Percentiles rank a stretch among this genome's conserved stretches.
These are phyloP conservation scores for Clarias fuscus DNA, from an alignment of 2,797 vertebrate species.

Conservation along the genomic window DNA sequence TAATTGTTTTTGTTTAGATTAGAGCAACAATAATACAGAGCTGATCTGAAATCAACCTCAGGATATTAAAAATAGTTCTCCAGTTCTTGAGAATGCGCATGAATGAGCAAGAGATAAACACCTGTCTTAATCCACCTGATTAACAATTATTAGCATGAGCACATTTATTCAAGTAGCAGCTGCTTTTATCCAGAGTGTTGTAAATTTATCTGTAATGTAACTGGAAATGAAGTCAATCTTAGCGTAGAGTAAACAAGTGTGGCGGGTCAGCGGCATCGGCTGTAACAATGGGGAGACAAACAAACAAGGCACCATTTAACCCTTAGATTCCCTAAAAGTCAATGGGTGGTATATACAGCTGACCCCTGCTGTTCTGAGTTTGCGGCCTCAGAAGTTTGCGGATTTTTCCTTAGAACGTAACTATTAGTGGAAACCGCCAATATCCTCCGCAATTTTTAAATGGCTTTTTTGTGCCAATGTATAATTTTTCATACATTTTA, in stretches of 20 bases:
- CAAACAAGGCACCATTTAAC: not conserved
- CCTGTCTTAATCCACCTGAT: not conserved
- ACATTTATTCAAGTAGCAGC: not conserved
- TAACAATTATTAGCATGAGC: not conserved
- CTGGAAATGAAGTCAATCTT: not conserved
- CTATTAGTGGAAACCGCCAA: not conserved
- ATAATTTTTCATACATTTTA: too few relatives aligned
- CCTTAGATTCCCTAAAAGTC: not conserved
- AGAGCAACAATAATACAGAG: not conserved
- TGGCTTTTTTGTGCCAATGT: too few relatives aligned
- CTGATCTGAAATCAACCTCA: not conserved
- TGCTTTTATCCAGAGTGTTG: not conserved
- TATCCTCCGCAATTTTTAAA: too few relatives aligned
- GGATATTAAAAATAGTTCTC: not conserved
- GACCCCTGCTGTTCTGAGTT: too few relatives aligned
- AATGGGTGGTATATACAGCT: too few relatives aligned
- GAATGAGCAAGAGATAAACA: not conserved
- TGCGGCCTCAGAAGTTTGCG: too few relatives aligned
- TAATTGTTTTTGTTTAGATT: not conserved
- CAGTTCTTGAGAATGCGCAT: not conserved
- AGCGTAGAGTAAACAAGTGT: not conserved
- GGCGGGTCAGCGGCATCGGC: not conserved
- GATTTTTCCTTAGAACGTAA: too few relatives aligned
- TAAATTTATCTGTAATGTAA: not conserved
- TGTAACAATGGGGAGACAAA: not conserved